Conservation (phyloP, 2,113 vertebrate species). For the Upupa epops region DNA sequence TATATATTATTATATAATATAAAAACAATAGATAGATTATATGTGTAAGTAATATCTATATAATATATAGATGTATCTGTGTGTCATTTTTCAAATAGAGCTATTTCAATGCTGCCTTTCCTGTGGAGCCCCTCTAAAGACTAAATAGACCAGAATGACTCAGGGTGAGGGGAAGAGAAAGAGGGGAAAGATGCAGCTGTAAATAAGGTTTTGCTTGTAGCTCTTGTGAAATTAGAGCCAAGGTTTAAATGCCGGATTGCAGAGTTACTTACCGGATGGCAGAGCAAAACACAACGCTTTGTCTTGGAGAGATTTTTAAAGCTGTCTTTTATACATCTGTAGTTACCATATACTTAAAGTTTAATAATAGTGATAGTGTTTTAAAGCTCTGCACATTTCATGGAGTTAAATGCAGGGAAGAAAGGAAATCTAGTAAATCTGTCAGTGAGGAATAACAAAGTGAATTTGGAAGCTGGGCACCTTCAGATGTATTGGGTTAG, state of each 20-base stretch:
- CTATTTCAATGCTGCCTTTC: background rate
- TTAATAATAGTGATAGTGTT: background rate
- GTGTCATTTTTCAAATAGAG: background rate
- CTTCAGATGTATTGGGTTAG: background rate
- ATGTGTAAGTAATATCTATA: too few relatives aligned
- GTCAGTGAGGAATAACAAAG: background rate
- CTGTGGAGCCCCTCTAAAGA: background rate
- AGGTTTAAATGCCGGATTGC: background rate
- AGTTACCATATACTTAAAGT: background rate
- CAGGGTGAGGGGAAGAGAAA: background rate
- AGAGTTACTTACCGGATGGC: background rate
- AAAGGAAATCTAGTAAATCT: background rate
- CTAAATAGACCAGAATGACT: background rate
- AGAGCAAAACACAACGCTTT: background rate
- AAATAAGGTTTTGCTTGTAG: background rate
- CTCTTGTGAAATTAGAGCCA: conserved; percentile 11
- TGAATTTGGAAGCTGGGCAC: background rate
- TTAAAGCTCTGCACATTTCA: background rate
- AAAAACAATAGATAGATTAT: too few relatives aligned
- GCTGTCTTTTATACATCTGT: background rate
- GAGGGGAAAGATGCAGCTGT: background rate
- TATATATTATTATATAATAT: too few relatives aligned
- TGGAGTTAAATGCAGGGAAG: background rate
- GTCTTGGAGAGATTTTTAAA: background rate
- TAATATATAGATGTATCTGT: too few relatives aligned